Base-by-base conservation (phyloP, 1,140 invertebrate genomes). In the Drosophila pruinosa region DNA sequence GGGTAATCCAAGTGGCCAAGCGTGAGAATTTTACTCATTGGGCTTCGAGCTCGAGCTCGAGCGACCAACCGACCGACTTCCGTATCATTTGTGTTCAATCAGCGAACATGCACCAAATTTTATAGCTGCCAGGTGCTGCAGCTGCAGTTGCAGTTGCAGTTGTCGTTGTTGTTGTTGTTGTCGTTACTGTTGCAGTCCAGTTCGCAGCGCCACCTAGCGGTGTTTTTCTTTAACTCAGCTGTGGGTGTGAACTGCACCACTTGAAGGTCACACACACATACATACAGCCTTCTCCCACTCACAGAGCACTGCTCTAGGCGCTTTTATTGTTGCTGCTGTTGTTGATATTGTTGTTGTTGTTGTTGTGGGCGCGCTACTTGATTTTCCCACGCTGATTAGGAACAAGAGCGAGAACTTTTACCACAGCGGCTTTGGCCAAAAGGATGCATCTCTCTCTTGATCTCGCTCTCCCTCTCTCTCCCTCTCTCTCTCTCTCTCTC, bases 31-130 rank as follows among this genome's bases (percentile, higher is more conserved):
- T 82, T 82, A 71, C 75, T 82, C 75, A 86, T 75, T 71, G 68
- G 52, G 64, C 50, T 64, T 7, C n/a, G 31, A 15, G 19, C 19
- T 43, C 14, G 39, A 54, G 53, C 36, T 4, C 14, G 34, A 31
- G 10, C 28, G 28, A 17, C 19, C 43, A 54, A 56, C 22, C 79
- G 72, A 80, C 73, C 81, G 75, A 86, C 82, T 86, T 88, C 82
- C 82, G 82, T 88, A 88, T 88, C 82, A 82, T 78, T 88, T 88
- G 78, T 75, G 82, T 88, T 88, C 75, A 88, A 88, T 88, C 82
- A 88, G 82, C 71, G 74, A 88, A 88, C 82, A 88, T 88, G 82
- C 72, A 88, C 82, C 82, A 88, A 88, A 88, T 88, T 88, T 88
- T 59, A 47, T 54, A 70, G 77, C 43, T 67, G 76, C 82, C 78